These are phyloP conservation scores for Dichetophora obliterata DNA, from an alignment of 2,888 invertebrate genomes.

Conservation along the genomic window DNA sequence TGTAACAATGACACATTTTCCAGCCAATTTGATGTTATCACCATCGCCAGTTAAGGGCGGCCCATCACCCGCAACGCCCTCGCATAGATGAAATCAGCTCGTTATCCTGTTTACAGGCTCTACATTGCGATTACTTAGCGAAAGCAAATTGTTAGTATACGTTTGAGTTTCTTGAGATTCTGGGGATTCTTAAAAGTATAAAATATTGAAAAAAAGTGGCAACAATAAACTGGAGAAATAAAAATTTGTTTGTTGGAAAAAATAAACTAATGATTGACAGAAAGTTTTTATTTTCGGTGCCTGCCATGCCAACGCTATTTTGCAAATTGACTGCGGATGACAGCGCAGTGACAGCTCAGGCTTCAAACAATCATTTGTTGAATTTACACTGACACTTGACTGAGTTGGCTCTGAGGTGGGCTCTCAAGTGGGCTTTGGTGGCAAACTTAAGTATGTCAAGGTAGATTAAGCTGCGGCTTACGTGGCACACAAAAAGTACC, in stretches of 20 bases:
- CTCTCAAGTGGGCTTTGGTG: background rate
- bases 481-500: background rate
- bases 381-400: slow-evolving; percentile 20
- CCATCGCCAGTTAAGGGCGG: slow-evolving; percentile 4
- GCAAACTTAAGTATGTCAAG: too few species aligned
- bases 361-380: background rate
- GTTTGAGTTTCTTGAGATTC: background rate
- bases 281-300: background rate
- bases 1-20: slow-evolving; percentile 42
- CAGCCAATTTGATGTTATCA: slow-evolving; percentile 40
- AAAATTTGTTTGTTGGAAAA: slow-evolving; percentile 15
- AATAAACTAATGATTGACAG: slow-evolving; percentile 22
- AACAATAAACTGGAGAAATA: background rate
- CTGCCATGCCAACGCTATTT: background rate
- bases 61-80: background rate
- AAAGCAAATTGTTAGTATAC: slow-evolving; percentile 29
- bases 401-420: slow-evolving; percentile 10
- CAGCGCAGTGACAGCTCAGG: background rate
- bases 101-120: slow-evolving; percentile 9
- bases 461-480: background rate
- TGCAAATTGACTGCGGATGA: slow-evolving; percentile 14
- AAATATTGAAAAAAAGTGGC: background rate
- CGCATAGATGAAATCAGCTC: background rate
- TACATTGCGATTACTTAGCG: background rate
- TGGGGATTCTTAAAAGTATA: too few species aligned